Evolutionary conservation across 30 jellyfish, hydroid and myxozoan species (phyloP).

Genomic region (Hydractinia symbiolongicarpus): DNA sequence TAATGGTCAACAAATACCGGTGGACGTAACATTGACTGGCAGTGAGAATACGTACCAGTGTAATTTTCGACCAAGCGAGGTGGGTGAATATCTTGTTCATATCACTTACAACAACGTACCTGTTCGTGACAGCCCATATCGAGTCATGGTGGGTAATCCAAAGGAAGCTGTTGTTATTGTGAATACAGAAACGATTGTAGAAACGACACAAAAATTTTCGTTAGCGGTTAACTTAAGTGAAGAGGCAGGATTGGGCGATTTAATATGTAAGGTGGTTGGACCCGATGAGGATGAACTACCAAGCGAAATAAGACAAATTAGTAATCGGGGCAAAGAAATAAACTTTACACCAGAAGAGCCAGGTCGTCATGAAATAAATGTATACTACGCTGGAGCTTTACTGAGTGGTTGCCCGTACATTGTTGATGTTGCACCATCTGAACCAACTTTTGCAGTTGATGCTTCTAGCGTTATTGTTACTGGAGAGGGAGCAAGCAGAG

Average conservation of each 20-base stretch:
- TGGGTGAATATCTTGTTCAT: slow-evolving; percentile 43
- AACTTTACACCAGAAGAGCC: slow-evolving; percentile 63
- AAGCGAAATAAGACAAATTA: slow-evolving; percentile 39
- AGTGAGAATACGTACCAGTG: slow-evolving; percentile 52
- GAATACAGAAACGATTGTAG: slow-evolving; percentile 27
- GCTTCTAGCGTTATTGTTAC: slow-evolving; percentile 52
- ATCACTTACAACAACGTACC: slow-evolving; percentile 59
- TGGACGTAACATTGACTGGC: slow-evolving; percentile 29
- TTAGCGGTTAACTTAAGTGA: slow-evolving; percentile 41
- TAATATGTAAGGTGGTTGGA: slow-evolving; percentile 57
- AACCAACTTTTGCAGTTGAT: slow-evolving; percentile 45
- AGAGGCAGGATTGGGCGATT: slow-evolving; percentile 87
- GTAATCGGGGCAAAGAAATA: slow-evolving; percentile 40
- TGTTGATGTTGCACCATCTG: slow-evolving; percentile 44
- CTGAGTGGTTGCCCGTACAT: slow-evolving; percentile 83
- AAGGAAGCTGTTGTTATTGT: slow-evolving; percentile 34
- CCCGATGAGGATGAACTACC: slow-evolving; percentile 86
- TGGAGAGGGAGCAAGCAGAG: slow-evolving; percentile 80
- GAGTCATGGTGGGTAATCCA: slow-evolving; percentile 78
- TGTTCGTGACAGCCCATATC: slow-evolving; percentile 77
- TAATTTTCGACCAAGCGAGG: slow-evolving; percentile 57
- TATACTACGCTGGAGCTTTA: slow-evolving; percentile 66
- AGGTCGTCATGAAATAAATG: slow-evolving; percentile 74
- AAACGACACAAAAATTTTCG: slow-evolving; percentile 36
- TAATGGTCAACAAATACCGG: slow-evolving; percentile 47